These are phyloP conservation scores for Furnarius figulus DNA, from an alignment of 2,113 vertebrate species.

Conservation along the genomic window DNA sequence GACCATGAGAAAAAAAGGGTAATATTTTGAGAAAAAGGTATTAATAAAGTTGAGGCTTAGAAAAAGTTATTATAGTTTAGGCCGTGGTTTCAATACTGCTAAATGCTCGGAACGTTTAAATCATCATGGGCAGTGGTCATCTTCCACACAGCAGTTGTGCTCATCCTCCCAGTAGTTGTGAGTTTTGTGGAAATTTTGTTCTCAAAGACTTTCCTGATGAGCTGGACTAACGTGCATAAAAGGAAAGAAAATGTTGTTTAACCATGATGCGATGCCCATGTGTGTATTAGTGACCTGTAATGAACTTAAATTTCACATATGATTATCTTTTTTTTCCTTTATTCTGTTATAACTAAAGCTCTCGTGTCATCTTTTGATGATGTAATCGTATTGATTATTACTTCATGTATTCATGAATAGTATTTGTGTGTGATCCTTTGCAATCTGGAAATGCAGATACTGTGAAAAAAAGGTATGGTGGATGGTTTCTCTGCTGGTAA, in stretches of 20 bases:
- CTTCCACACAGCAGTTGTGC: neutral
- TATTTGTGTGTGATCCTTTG: neutral
- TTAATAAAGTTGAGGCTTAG: neutral
- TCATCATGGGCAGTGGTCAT: neutral
- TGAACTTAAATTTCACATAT: neutral
- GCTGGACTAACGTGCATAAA: neutral
- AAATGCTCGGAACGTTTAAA: neutral
- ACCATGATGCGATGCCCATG: rapidly evolving
- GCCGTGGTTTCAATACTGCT: neutral
- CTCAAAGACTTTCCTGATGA: neutral
- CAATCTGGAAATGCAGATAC: neutral
- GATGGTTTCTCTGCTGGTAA: neutral
- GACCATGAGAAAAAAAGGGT: neutral
- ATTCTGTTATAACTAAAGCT: neutral
- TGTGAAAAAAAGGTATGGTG: neutral
- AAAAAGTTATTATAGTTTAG: neutral
- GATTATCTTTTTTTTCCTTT: neutral
- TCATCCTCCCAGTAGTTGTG: neutral
- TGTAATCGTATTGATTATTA: neutral
- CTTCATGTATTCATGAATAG: neutral
- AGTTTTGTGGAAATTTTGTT: neutral
- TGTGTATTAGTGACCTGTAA: neutral
- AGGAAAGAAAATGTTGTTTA: neutral
- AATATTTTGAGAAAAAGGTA: neutral
- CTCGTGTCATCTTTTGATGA: neutral